Base-by-base conservation (phyloP, 2,888 invertebrate genomes). In the Polymixis flavicincta region DNA sequence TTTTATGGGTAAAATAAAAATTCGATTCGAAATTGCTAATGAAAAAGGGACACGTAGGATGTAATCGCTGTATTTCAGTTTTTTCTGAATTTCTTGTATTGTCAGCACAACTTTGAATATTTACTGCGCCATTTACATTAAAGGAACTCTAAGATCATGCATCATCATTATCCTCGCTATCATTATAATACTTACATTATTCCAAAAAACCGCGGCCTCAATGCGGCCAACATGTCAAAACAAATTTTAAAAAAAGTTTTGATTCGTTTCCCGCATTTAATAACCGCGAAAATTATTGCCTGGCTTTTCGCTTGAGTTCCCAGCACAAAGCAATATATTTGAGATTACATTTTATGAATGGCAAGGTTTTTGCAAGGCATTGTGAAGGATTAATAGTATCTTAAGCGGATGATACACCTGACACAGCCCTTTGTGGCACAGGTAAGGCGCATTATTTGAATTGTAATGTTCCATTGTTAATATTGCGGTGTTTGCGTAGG, bases 341-440 rank as follows among this genome's bases (percentile, higher is more conserved):
- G 90, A 92, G 93, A 95, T 96, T 94, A 95, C 90, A 91, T 90
- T 92, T 93, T 88, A 85, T 95, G 95, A 95, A 95, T 95, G 93
- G 91, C 70, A 83, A 77, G 85, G 91, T 94, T 94, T 94, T 93
- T 92, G 92, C 84, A 80, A 79, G 83, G 85, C 88, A 92, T 95
- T 95, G 94, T 94, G 90, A 67, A 85, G 89, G 93, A 94, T 95
- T 94, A 94, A 90, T 89, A 90, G 89, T 92, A 92, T 93, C 83
- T 89, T 91, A 91, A 92, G 92, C 89, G 92, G 94, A 95, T 95
- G 91, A 95, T 94, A 94, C 96, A 96, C 96, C 96, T 96, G 96
- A 95, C 92, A 85, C 89, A 87, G 88, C 87, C 84, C 87, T 90
- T 94, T 94, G 93, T 93, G 85, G 67, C 76, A 90, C 94, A 94